Base-by-base conservation (phyloP, 2,888 invertebrate genomes). In the Lapara coniferarum region DNA sequence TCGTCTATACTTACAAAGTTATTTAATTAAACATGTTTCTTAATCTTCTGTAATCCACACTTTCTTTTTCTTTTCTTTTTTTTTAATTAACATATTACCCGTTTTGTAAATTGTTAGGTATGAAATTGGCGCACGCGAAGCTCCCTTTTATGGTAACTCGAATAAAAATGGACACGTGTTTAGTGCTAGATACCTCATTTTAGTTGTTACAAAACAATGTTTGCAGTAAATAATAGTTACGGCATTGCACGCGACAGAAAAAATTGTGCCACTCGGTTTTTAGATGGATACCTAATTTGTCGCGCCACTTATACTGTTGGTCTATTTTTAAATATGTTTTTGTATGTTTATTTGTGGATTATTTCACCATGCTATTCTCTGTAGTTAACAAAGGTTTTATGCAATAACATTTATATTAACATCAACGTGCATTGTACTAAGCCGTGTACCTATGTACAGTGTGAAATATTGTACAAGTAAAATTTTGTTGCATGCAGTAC, bases 281-380 rank as follows among this genome's bases (percentile, higher is more conserved):
- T 69, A 70, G 53, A 10, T 66, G 68, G 67, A 66, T 72, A 69
- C 66, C 70, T 71, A 68, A 71, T 72, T 73, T 67, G 71, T 71
- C 71, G 56, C 72, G 71, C 69, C 74, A 74, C 69, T 75, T 72
- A 75, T 37, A 67, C 69, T 63, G 67, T 56, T 7, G 63, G 6
- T 70, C 71, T 77, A 76, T 78, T 78, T 37, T 78, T 78, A 69
- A 71, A 73, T 67, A 14, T 52, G 55, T 58, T 67, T 71, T 73
- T 71, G 70, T 68, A 49, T 57, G 53, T 37, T 73, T 69, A 70
- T 63, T 67, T 58, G 67, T 67, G 69, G 63, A 53, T 72, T 73
- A 68, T 63, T 59, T 63, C 30, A 14, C 51, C 68, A 63, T 19
- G 16, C 30, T 51, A 6, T 37, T 44, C 25, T 57, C 16, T 7